Conservation (phyloP, 2,888 invertebrate species). For the Nomada ruficornis region DNA sequence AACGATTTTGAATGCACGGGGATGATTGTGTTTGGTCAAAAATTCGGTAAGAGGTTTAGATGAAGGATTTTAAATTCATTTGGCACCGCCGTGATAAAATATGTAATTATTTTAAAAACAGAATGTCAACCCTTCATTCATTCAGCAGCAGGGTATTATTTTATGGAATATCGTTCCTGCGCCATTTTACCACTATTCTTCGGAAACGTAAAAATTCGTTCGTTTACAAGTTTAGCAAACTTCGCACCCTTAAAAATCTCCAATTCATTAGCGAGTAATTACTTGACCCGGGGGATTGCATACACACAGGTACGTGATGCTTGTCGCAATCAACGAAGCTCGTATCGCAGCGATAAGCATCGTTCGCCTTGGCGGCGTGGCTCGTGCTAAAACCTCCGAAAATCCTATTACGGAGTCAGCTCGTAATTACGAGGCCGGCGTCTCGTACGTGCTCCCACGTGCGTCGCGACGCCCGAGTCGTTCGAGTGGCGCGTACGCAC, state of each 20-base stretch:
- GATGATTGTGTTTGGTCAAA: no score
- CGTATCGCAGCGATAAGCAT: slow-evolving; percentile 38
- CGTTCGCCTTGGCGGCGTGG: slow-evolving; percentile 43
- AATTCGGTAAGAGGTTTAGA: no score
- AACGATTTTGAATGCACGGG: no score
- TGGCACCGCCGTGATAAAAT: no score
- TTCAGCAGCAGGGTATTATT: no score
- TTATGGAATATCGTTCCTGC: no score
- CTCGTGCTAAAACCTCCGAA: slow-evolving; percentile 63
- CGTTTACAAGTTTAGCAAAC: background rate
- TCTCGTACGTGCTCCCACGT: slow-evolving; percentile 40
- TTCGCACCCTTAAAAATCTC: background rate
- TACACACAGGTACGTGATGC: background rate
- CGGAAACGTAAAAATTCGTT: background rate
- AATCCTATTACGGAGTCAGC: slow-evolving; percentile 65
- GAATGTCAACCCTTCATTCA: no score
- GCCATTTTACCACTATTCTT: no score
- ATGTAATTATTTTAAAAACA: no score
- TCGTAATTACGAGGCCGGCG: slow-evolving; percentile 61
- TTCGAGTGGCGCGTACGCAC: slow-evolving; percentile 25
- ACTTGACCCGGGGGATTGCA: background rate
- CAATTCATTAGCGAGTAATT: background rate
- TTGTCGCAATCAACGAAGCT: slow-evolving; percentile 24
- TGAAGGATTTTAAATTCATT: no score
- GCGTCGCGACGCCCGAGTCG: slow-evolving; percentile 14